phyloP scores from a whole-genome alignment of 2,888 invertebrate genomes.

The Sminthurinus aureus region DNA sequence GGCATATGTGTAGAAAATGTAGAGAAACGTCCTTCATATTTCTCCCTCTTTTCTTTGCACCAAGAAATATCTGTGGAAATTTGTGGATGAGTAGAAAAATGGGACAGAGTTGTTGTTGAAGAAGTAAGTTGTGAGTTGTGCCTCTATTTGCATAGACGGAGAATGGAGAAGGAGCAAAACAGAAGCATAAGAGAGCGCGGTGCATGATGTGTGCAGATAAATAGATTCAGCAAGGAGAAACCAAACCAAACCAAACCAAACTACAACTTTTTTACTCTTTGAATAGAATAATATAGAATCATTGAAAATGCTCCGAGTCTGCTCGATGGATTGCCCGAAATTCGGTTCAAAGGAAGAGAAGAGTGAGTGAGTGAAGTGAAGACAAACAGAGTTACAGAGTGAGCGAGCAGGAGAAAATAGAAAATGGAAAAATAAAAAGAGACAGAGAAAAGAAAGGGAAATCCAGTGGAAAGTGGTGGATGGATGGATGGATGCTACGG shows the following conservation, averaged over 20 bases:
- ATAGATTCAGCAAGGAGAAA: not conserved
- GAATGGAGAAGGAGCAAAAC: not conserved
- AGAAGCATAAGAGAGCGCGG: no score
- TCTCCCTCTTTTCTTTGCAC: not conserved
- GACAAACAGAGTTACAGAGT: not conserved
- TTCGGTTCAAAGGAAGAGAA: not conserved
- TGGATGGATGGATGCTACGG: not conserved
- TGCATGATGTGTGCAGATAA: no score
- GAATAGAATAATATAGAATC: not conserved
- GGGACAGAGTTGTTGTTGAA: not conserved
- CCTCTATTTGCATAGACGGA: not conserved
- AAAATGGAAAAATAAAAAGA: not conserved
- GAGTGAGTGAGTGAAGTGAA: not conserved
- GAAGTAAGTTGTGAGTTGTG: not conserved
- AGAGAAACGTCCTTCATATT: not conserved
- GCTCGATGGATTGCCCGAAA: no score
- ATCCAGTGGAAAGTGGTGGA: not conserved
- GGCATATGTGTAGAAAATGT: not conserved
- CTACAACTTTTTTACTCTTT: not conserved
- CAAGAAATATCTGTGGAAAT: no score
- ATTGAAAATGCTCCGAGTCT: not conserved
- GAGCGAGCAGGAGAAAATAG: no score
- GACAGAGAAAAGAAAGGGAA: not conserved
- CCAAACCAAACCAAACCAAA: not conserved
- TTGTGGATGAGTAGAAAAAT: no score